Conservation (phyloP, 30 jellyfish, hydroid and myxozoan species). For the Hydractinia symbiolongicarpus region DNA sequence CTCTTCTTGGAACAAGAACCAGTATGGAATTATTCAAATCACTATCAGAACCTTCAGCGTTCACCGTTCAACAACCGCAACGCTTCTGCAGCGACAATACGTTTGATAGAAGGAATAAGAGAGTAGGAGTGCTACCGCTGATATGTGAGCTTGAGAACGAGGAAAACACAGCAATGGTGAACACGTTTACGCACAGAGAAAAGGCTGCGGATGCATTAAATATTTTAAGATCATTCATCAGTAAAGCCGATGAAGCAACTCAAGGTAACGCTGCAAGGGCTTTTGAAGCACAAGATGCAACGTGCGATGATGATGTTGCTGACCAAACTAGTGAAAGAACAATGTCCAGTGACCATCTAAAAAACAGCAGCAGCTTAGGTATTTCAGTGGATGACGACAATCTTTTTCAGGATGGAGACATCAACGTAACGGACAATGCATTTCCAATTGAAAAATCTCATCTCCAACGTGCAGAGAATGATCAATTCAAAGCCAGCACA, state of each 20-base stretch:
- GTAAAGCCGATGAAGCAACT: not conserved
- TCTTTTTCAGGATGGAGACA: not conserved
- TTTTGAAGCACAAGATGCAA: not conserved
- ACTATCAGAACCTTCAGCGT: too few relatives aligned
- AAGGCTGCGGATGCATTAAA: not conserved
- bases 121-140: constrained; percentile 12
- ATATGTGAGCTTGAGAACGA: not conserved
- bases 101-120: not conserved
- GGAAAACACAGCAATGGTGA: not conserved
- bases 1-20: too few relatives aligned
- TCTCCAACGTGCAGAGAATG: too few relatives aligned
- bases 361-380: not conserved
- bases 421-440: not conserved
- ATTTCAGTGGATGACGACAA: not conserved
- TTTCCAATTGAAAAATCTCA: too few relatives aligned
- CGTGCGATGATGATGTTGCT: not conserved
- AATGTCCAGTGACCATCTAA: not conserved
- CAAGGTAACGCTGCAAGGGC: not conserved
- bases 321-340: not conserved
- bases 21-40: too few relatives aligned
- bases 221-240: not conserved
- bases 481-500: not conserved
- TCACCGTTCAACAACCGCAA: not conserved
- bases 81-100: not conserved
- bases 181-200: not conserved